These are phyloP conservation scores for Rhynchophorus ferrugineus DNA, from an alignment of 1,140 invertebrate species.

Conservation along the genomic window DNA sequence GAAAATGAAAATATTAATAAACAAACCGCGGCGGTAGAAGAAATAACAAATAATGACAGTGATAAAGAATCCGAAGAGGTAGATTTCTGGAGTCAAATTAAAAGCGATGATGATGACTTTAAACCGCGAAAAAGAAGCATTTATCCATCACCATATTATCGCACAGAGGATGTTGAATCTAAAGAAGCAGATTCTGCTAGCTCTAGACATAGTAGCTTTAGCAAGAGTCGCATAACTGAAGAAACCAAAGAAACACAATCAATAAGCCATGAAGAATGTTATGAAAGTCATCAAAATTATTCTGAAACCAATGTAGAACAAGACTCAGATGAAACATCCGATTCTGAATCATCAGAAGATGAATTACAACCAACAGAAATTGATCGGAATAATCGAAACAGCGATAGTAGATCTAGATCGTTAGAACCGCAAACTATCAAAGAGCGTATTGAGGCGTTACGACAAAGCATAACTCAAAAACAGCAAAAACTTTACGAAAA, in stretches of 20 bases:
- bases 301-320: background rate
- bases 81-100: conserved; percentile 29
- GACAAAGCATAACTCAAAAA: conserved; percentile 28
- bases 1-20: background rate
- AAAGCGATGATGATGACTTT: conserved; percentile 27
- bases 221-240: conserved; percentile 16
- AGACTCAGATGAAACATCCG: conserved; percentile 16
- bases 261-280: background rate
- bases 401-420: conserved; percentile 17
- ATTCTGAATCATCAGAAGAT: conserved; percentile 22
- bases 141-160: conserved; percentile 4
- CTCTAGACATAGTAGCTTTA: conserved; percentile 31
- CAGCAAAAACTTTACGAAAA: conserved; percentile 24
- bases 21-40: background rate
- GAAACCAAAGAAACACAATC: background rate
- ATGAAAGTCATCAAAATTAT: background rate
- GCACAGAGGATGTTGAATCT: background rate
- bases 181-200: conserved; percentile 25
- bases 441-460: conserved; percentile 34
- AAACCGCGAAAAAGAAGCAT: conserved; percentile 6
- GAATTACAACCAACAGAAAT: conserved; percentile 12
- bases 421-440: conserved; percentile 29
- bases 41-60: background rate
- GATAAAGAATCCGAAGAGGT: conserved; percentile 21
- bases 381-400: conserved; percentile 9